Evolutionary conservation across 1,140 invertebrate genomes (phyloP).

Genomic region (Chymomyza costata): DNA sequence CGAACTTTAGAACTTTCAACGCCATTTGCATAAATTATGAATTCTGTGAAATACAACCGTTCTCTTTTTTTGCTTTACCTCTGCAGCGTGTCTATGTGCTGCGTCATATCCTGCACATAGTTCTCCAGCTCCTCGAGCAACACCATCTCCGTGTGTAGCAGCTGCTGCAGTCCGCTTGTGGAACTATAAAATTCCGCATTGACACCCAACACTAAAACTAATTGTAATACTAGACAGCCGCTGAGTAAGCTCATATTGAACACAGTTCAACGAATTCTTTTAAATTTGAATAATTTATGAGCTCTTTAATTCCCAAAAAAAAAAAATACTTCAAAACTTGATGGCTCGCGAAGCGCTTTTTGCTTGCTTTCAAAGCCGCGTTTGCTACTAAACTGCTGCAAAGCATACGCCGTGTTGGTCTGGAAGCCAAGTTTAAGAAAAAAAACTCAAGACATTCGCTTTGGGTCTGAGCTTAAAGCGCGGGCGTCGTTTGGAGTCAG

Average conservation of each 20-base stretch:
- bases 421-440: conserved; percentile 16
- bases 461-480: conserved; percentile 17
- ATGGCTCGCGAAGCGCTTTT: too few relatives aligned
- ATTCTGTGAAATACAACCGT: too few relatives aligned
- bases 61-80: conserved; percentile 38
- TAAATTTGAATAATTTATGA: too few relatives aligned
- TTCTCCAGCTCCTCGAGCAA: conserved; percentile 87
- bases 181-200: conserved; percentile 86
- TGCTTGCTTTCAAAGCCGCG: conserved; percentile 37
- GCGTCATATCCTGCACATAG: conserved; percentile 88
- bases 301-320: too few relatives aligned
- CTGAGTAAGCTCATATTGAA: too few relatives aligned
- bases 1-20: too few relatives aligned
- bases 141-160: conserved; percentile 88
- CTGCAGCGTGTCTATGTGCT: conserved; percentile 78
- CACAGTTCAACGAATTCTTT: too few relatives aligned
- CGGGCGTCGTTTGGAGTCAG: conserved; percentile 20
- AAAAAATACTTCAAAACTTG: too few relatives aligned
- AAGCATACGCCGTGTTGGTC: conserved; percentile 6
- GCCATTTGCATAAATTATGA: too few relatives aligned
- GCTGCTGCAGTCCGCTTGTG: conserved; percentile 88
- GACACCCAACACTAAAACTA: conserved; percentile 17
- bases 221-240: too few relatives aligned
- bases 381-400: conserved; percentile 44
- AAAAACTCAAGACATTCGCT: conserved; percentile 36